Percentiles rank a stretch among this genome's conserved stretches.
Evolutionary conservation across 2,797 vertebrate genomes (phyloP).

Genomic region (Danio kyathit): DNA sequence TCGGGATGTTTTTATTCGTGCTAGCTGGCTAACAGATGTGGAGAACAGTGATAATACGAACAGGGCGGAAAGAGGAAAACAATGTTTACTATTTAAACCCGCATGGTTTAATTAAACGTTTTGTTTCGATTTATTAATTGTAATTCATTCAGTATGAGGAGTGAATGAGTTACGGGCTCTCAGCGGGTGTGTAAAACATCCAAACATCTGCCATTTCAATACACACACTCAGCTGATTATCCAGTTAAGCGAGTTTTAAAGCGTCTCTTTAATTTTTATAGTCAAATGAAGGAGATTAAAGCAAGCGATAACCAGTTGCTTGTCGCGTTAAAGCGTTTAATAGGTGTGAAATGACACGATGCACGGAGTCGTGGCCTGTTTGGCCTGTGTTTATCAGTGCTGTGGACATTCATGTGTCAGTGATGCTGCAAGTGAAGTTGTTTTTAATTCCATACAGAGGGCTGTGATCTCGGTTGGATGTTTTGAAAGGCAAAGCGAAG

Average conservation of each 20-base stretch:
- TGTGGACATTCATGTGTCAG: constrained; percentile 15
- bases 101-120: background rate
- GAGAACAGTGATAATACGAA: background rate
- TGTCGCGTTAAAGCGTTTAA: background rate
- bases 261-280: background rate
- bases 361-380: background rate
- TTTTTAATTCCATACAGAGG: background rate
- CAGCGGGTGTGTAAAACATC: background rate
- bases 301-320: background rate
- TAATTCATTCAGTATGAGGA: background rate
- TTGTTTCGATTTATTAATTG: background rate
- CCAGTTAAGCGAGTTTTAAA: constrained; percentile 27
- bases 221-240: constrained; percentile 20
- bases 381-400: constrained; percentile 10
- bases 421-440: background rate
- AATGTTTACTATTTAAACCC: background rate
- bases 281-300: background rate
- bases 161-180: background rate
- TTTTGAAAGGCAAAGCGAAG: constrained; percentile 21
- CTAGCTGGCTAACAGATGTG: constrained; percentile 48
- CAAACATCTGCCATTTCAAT: constrained; percentile 20
- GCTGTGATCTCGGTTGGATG: constrained; percentile 16
- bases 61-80: background rate
- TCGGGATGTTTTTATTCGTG: constrained; percentile 6
- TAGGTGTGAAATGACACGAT: background rate